phyloP scores from a whole-genome alignment of 2,113 vertebrate genomes.

The Notiomystis cincta region DNA sequence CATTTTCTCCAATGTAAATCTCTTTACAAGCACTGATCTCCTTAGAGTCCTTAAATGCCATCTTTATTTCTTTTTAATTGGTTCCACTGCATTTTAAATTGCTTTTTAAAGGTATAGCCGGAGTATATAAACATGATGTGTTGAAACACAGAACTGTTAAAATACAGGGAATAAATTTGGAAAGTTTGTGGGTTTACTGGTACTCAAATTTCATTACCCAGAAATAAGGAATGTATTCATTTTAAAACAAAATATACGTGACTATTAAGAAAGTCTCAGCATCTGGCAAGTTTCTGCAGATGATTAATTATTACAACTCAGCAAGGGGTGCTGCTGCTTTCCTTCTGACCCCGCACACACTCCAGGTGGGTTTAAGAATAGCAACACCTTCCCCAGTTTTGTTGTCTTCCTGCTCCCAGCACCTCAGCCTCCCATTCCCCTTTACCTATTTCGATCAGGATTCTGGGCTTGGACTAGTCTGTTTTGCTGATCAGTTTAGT shows the following conservation, averaged over 20 bases:
- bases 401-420: not conserved
- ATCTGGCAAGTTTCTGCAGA: not conserved
- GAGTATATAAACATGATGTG: not conserved
- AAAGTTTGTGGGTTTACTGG: not conserved
- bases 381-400: not conserved
- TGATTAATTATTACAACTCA: not conserved
- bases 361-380: not conserved
- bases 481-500: not conserved
- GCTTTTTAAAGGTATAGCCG: not conserved
- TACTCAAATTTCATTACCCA: not conserved
- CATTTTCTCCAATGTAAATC: not conserved
- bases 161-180: not conserved
- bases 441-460: not conserved
- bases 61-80: not conserved
- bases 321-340: not conserved
- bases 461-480: not conserved
- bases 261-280: not conserved
- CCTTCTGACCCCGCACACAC: accelerated
- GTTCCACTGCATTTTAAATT: not conserved
- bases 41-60: not conserved
- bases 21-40: not conserved
- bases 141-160: not conserved
- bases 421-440: not conserved
- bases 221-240: not conserved
- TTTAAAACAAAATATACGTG: not conserved